These are phyloP conservation scores for Prolemur simus DNA, from an alignment of 2,113 vertebrate genomes.

Conservation along the genomic window DNA sequence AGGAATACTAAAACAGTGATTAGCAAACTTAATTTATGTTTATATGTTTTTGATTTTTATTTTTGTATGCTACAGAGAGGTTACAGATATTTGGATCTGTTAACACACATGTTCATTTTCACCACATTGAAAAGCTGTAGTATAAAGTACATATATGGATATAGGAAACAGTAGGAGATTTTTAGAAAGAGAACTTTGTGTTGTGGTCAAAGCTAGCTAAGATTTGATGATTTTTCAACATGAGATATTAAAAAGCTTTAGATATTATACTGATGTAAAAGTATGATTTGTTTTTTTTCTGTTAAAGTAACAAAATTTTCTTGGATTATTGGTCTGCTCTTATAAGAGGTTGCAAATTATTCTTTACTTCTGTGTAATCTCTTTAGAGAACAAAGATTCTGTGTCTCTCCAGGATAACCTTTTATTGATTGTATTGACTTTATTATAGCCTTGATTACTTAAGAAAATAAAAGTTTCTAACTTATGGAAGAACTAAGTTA, in stretches of 20 bases:
- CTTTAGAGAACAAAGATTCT: neutral
- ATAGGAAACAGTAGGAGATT: neutral
- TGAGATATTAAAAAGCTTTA: neutral
- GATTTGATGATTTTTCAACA: neutral
- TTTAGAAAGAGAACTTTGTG: neutral
- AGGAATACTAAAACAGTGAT: neutral
- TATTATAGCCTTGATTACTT: neutral
- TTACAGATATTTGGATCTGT: neutral
- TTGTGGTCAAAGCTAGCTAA: neutral
- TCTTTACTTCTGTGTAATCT: neutral
- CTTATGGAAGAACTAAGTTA: neutral
- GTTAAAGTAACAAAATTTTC: slow-evolving; percentile 5
- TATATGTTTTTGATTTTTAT: neutral
- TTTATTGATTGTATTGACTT: neutral
- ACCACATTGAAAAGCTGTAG: neutral
- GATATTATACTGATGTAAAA: neutral
- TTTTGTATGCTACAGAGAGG: neutral
- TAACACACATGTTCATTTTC: neutral
- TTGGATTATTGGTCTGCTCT: neutral
- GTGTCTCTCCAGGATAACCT: neutral
- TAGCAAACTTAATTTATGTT: neutral
- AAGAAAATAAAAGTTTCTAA: neutral
- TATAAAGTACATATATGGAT: neutral
- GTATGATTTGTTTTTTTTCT: neutral
- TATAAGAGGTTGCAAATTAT: neutral